phyloP scores from a whole-genome alignment of 92 coral and sea anemone genomes.

The Paragorgia papillata region DNA sequence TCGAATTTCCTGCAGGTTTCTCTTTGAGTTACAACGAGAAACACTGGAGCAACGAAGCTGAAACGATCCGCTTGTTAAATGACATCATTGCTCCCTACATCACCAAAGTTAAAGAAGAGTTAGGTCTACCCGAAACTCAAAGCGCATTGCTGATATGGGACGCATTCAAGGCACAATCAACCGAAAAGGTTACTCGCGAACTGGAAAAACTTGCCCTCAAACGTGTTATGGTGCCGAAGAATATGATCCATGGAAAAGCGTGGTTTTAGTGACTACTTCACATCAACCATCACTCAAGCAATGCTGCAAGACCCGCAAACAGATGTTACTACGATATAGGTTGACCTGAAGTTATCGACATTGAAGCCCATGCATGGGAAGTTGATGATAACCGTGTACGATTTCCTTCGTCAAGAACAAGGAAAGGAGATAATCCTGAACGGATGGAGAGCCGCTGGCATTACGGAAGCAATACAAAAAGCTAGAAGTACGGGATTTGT shows the following conservation, averaged over 20 bases:
- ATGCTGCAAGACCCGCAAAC: no score
- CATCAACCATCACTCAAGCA: no score
- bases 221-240: conserved; percentile 25
- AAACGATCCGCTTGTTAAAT: conserved; percentile 55
- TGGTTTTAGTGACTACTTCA: no score
- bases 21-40: conserved; percentile 57
- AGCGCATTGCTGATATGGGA: conserved; percentile 56
- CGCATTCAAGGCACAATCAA: conserved; percentile 62
- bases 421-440: no score
- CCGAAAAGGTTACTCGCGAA: conserved; percentile 58
- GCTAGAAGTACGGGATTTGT: no score
- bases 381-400: no score
- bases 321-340: no score
- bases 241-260: conserved; percentile 52
- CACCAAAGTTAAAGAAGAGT: conserved; percentile 55
- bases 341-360: no score
- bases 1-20: conserved; percentile 56
- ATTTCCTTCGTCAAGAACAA: no score
- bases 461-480: no score
- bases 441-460: no score
- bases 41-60: conserved; percentile 64
- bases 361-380: no score
- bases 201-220: conserved; percentile 52
- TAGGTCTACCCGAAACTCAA: conserved; percentile 62
- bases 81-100: conserved; percentile 54